Conservation (phyloP, 2,888 invertebrate genomes). For the Caenorhabditis virilis region DNA sequence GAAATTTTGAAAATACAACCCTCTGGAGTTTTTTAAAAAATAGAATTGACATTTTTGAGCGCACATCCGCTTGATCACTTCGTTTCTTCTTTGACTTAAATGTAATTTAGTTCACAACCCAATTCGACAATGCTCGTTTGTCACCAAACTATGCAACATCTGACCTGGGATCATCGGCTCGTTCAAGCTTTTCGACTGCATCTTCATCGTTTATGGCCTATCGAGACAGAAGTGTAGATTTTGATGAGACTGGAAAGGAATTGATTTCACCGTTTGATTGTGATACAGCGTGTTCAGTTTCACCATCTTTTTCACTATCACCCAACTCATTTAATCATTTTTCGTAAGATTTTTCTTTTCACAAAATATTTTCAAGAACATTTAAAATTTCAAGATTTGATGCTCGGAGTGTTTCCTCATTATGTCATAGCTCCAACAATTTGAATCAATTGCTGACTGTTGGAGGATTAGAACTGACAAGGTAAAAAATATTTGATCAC, state of each 20-base stretch:
- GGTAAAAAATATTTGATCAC: too few species aligned
- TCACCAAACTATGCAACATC: conserved; percentile 66
- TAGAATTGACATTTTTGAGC: conserved; percentile 1
- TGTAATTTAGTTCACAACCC: conserved; percentile 30
- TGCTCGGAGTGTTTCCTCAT: conserved; percentile 25
- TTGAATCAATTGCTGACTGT: conserved; percentile 23
- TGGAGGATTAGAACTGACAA: conserved; percentile 21
- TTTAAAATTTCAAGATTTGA: conserved; percentile 22
- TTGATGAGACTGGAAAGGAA: conserved; percentile 30
- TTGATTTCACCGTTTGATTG: conserved; percentile 34
- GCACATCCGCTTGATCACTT: too few species aligned
- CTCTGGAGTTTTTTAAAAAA: too few species aligned
- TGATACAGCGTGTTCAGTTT: conserved; percentile 26
- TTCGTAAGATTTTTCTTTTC: conserved; percentile 12
- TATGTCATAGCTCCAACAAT: conserved; percentile 22
- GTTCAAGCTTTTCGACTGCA: conserved; percentile 54
- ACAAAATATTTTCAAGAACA: not conserved
- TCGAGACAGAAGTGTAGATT: conserved; percentile 47
- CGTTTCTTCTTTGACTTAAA: too few species aligned
- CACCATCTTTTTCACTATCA: conserved; percentile 27
- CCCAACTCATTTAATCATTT: conserved; percentile 30
- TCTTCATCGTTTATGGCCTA: conserved; percentile 63
- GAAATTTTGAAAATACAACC: too few species aligned
- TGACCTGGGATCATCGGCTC: conserved; percentile 65
- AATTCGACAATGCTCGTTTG: conserved; percentile 36